Base-by-base conservation (phyloP, 35 echinoderm and acorn worm species). In the Hemicentrotus pulcherrimus region DNA sequence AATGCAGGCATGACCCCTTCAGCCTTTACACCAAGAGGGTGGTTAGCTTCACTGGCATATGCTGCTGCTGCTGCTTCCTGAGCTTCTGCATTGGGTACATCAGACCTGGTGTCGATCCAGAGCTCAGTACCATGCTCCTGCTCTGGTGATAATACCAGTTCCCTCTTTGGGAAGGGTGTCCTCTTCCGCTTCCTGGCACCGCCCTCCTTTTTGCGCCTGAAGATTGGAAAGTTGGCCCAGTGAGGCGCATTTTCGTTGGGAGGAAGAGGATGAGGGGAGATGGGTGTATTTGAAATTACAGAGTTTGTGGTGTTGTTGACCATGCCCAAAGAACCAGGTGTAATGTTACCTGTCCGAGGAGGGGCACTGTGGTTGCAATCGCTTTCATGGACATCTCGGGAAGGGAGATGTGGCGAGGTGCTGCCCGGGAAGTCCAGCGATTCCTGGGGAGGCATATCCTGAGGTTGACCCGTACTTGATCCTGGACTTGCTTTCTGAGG, bases 101-200 rank as follows among this genome's bases (percentile, higher is more conserved):
- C 96, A 12, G 96, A 94, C 47, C 97, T 59, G 6, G 94, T 98
- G 85, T 98, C 97, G 6, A 95, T 91, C 97, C 97, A 98, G 24
- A 95, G 92, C 85, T 95, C 92, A 14, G 94, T 85, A 22, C 92
- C 94, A 18, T 96, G 95, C 32, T 98, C 97, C 16, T 93, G 94
- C 45, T 94, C 87, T 11, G 97, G 97, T 14, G 97, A 98, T n/a
- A 98, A 59, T 41, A 98, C 89, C 28, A 96, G 95, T 28, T 98
- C 96, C 28, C 97, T 94, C 61, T 98, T 98, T 15, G 97, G 97
- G 0, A 94, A 31, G 18, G 97, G 97, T 31, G 96, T 96, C 46
- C 97, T 94, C 88, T 98, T 98, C 61, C 97, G 95, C 86, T 98
- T 98, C 55, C 94, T 92, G 33, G 97, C 96, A n/a, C 97, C 96